Conservation (phyloP, 2,113 vertebrate species). For the Podiceps cristatus region DNA sequence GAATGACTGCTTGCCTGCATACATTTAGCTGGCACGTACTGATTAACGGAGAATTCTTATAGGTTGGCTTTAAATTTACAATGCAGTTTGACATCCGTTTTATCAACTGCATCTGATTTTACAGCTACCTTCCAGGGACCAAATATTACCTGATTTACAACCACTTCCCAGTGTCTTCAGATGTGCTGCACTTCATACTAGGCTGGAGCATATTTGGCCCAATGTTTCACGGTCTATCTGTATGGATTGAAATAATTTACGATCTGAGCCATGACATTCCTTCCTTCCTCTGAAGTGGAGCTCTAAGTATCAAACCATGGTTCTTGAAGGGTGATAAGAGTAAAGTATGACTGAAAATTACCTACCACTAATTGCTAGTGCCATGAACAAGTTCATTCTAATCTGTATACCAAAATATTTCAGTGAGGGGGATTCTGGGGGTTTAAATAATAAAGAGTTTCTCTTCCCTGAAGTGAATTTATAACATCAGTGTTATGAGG, state of each 20-base stretch:
- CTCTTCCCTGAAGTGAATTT: not conserved
- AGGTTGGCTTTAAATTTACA: slow-evolving; percentile 50
- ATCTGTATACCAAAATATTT: not conserved
- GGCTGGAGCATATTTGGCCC: not conserved
- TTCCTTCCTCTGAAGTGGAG: not conserved
- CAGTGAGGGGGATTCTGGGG: not conserved
- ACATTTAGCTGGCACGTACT: not conserved
- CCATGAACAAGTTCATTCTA: not conserved
- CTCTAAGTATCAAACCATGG: not conserved
- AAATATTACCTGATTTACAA: slow-evolving; percentile 45
- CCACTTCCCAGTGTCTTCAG: not conserved
- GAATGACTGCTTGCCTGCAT: slow-evolving; percentile 16
- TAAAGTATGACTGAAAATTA: not conserved
- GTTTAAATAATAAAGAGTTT: not conserved
- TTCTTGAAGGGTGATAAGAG: not conserved
- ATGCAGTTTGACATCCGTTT: not conserved
- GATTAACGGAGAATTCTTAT: slow-evolving; percentile 44
- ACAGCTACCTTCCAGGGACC: not conserved
- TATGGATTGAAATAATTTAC: not conserved
- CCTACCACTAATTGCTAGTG: not conserved
- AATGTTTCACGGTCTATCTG: not conserved
- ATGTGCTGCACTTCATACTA: not conserved
- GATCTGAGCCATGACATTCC: not conserved
- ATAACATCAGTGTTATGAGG: not conserved
- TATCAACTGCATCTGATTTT: slow-evolving; percentile 31